phyloP scores from a whole-genome alignment of 2,113 vertebrate genomes.

The Apus apus region DNA sequence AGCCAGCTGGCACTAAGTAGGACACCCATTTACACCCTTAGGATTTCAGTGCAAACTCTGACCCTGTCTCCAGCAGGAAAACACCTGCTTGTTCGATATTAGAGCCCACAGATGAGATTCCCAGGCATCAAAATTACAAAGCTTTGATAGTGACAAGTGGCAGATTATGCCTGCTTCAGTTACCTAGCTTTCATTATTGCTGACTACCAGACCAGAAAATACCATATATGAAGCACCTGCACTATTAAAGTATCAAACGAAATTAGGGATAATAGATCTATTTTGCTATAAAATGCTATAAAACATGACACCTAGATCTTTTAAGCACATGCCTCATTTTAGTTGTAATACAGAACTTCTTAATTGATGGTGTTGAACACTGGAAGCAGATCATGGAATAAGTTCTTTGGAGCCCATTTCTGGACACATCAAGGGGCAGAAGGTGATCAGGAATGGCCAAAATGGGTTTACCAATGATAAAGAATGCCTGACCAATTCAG shows the following conservation, averaged over 20 bases:
- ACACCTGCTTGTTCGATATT: background rate
- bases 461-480: background rate
- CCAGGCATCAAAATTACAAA: background rate
- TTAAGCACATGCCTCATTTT: background rate
- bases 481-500: background rate
- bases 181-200: background rate
- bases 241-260: background rate
- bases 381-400: background rate
- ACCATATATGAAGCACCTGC: background rate
- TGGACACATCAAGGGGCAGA: background rate
- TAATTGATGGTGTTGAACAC: background rate
- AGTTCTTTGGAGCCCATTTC: background rate
- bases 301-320: background rate
- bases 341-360: background rate
- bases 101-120: background rate
- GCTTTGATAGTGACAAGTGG: background rate
- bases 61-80: background rate
- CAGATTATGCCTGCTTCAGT: background rate
- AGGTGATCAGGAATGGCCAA: background rate
- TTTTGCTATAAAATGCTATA: background rate
- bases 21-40: background rate
- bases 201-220: background rate
- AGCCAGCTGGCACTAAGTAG: background rate
- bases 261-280: background rate
- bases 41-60: background rate